A percentile compares a stretch with the other conserved stretches of the same genome.
These are phyloP conservation scores for Nebria brevicollis DNA, from an alignment of 2,888 invertebrate species.

Conservation along the genomic window DNA sequence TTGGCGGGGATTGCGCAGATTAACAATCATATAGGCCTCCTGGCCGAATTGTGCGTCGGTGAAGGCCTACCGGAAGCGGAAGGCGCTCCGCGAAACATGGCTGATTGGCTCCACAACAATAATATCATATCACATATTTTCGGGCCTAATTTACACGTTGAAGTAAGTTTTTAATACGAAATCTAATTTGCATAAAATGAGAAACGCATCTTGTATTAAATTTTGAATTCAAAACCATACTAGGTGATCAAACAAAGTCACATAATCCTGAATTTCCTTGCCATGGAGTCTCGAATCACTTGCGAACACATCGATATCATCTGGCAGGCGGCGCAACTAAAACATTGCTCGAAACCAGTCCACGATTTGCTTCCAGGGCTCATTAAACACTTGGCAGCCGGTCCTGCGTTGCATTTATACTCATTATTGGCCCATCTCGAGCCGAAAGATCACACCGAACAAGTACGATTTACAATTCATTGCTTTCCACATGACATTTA, in stretches of 20 bases:
- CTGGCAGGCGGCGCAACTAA: conserved; percentile 94
- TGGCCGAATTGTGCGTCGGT: conserved; percentile 90
- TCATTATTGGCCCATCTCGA: conserved; percentile 87
- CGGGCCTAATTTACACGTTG: conserved; percentile 97
- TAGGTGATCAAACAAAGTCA: conserved; percentile 95
- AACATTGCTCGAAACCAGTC: conserved; percentile 94
- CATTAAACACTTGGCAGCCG: conserved; percentile 88
- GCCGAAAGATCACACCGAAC: conserved; percentile 92
- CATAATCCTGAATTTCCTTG: conserved; percentile 90
- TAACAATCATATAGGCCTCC: conserved; percentile 90
- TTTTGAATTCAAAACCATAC: background rate
- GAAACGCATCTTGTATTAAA: too few species aligned
- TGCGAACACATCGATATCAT: conserved; percentile 91
- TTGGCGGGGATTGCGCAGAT: conserved; percentile 94
- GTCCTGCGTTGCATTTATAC: conserved; percentile 89
- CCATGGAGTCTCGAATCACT: conserved; percentile 90
- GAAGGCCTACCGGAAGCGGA: conserved; percentile 89
- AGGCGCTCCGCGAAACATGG: conserved; percentile 83
- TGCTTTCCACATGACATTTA: conserved; percentile 13
- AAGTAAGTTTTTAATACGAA: conserved; percentile 66
- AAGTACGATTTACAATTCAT: conserved; percentile 64
- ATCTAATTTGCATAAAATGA: too few species aligned
- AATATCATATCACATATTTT: conserved; percentile 94
- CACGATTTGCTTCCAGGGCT: conserved; percentile 90
- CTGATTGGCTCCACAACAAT: conserved; percentile 88